Evolutionary conservation across 2,888 invertebrate genomes (phyloP).

Genomic region (Pinctada fucata): DNA sequence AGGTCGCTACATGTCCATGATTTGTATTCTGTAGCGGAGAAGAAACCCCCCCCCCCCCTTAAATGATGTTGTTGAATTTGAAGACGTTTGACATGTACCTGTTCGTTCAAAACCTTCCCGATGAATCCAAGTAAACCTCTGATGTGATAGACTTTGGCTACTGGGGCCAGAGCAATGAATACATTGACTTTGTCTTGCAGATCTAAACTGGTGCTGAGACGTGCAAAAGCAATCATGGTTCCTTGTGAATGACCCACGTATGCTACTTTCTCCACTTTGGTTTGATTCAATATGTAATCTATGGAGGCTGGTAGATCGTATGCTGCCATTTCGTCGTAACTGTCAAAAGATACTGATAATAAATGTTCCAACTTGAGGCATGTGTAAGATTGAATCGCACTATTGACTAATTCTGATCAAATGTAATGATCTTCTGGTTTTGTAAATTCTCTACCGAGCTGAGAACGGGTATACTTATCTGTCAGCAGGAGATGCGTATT

Average conservation of each 20-base stretch:
- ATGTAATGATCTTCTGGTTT: no score
- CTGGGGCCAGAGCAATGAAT: conserved; percentile 77
- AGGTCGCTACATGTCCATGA: no score
- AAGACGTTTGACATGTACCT: no score
- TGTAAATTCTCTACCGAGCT: no score
- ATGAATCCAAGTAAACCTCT: conserved; percentile 47
- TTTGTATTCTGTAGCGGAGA: no score
- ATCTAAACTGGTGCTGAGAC: conserved; percentile 65
- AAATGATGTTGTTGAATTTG: no score
- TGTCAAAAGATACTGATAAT: conserved; percentile 70
- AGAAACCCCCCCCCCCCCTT: no score
- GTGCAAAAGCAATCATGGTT: conserved; percentile 75
- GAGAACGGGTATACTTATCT: no score
- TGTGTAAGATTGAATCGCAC: no score
- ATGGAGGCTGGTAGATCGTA: conserved; percentile 92
- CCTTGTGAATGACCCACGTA: conserved; percentile 97
- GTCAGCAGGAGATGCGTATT: no score
- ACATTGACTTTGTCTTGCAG: conserved; percentile 69
- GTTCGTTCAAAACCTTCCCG: conserved; percentile 44
- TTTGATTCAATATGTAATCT: conserved; percentile 82
- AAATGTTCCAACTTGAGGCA: no score
- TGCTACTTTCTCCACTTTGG: conserved; percentile 81
- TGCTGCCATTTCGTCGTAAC: conserved; percentile 92
- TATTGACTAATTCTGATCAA: no score
- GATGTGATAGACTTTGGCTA: conserved; percentile 63